Conservation (phyloP, 2,888 invertebrate genomes). For the Diadromus collaris region DNA sequence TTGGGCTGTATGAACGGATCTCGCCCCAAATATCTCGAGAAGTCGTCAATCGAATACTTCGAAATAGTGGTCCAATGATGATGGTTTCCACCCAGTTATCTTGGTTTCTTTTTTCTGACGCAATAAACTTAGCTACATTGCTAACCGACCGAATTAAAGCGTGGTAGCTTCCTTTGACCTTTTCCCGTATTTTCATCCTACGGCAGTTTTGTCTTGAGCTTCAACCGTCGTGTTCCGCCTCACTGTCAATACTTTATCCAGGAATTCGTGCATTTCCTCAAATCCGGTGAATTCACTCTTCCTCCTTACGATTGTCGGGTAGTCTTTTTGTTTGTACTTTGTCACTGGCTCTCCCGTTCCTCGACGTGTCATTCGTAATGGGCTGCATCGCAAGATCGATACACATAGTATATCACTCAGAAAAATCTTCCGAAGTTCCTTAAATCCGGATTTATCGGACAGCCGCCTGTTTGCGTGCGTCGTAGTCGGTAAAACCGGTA, state of each 20-base stretch:
- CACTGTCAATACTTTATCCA: slow-evolving; percentile 8
- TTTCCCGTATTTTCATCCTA: background rate
- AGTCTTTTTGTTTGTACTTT: slow-evolving; percentile 37
- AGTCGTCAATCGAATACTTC: no score
- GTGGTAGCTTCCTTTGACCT: background rate
- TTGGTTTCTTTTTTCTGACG: background rate
- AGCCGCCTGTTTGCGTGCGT: slow-evolving; percentile 6
- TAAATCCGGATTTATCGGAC: slow-evolving; percentile 47
- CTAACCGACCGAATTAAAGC: background rate
- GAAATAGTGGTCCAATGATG: no score
- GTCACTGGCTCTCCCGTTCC: slow-evolving; percentile 6
- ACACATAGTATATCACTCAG: slow-evolving; percentile 7
- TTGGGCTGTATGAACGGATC: no score
- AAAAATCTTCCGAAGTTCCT: slow-evolving; percentile 45
- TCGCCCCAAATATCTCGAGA: no score
- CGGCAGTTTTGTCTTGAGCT: slow-evolving; percentile 5
- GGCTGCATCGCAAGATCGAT: background rate
- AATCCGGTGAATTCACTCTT: slow-evolving; percentile 22
- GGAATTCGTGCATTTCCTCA: slow-evolving; percentile 35
- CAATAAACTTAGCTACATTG: background rate
- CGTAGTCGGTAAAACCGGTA: background rate
- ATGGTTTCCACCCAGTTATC: no score
- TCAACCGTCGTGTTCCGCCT: slow-evolving; percentile 10
- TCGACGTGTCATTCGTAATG: background rate
- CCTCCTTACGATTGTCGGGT: slow-evolving; percentile 32